A percentile compares a stretch with the other conserved stretches of the same genome.
Conservation (phyloP, 2,888 invertebrate genomes). For the Sarcophaga variegata region DNA sequence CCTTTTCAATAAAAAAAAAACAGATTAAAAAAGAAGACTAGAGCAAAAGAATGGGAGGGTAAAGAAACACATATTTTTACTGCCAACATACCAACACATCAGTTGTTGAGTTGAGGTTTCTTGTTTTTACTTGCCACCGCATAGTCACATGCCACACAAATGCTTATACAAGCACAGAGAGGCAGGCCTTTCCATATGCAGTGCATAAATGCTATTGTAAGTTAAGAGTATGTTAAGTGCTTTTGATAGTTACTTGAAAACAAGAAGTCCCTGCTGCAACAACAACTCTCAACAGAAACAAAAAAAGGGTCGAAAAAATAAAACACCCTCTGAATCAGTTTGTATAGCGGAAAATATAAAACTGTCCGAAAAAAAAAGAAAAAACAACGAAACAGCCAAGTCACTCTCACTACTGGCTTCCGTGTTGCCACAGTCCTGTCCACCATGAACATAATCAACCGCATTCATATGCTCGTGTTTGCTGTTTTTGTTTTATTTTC, state of each 20-base stretch:
- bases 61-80: conserved; percentile 26
- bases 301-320: no score
- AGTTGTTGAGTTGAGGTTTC: conserved; percentile 66
- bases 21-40: not conserved
- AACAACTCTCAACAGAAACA: no score
- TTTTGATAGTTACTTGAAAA: conserved; percentile 67
- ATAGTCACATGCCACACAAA: conserved; percentile 25
- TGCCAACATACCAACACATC: conserved; percentile 59
- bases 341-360: no score
- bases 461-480: conserved; percentile 32
- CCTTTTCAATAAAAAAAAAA: conserved; percentile 34
- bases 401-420: conserved; percentile 62
- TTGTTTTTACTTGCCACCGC: conserved; percentile 46
- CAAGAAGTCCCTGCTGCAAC: conserved; percentile 28
- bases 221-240: conserved; percentile 68
- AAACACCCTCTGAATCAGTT: no score
- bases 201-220: conserved; percentile 63
- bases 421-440: conserved; percentile 58
- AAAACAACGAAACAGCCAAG: conserved; percentile 60
- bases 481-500: conserved; percentile 15
- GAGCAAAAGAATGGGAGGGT: conserved; percentile 1
- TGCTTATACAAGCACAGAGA: not conserved
- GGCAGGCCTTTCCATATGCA: conserved; percentile 30
- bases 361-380: conserved; percentile 4
- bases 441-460: conserved; percentile 64